Percentiles rank a stretch among this genome's conserved stretches.
Evolutionary conservation across 2,888 invertebrate genomes (phyloP).

Genomic region (Aromia moschata): DNA sequence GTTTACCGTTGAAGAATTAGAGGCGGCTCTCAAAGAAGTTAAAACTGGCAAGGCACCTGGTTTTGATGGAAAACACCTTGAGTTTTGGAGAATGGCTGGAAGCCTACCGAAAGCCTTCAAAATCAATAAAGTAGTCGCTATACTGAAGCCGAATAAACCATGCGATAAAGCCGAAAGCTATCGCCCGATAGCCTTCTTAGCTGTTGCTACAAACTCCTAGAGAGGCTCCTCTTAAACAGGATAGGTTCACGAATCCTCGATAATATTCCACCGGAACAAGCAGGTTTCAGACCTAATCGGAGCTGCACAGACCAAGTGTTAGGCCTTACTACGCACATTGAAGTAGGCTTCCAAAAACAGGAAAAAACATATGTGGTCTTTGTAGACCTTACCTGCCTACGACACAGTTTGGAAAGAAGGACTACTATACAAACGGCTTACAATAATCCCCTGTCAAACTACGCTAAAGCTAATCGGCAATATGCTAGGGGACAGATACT

Average conservation of each 20-base stretch:
- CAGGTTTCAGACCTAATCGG: slow-evolving; percentile 31
- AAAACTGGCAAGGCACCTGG: neutral
- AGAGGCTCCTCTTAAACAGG: slow-evolving; percentile 26
- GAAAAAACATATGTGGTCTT: slow-evolving; percentile 22
- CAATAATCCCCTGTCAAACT: neutral
- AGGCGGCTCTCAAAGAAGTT: neutral
- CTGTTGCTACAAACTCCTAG: slow-evolving; percentile 19
- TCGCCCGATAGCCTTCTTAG: slow-evolving; percentile 8
- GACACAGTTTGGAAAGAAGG: slow-evolving; percentile 32
- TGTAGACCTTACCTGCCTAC: slow-evolving; percentile 28
- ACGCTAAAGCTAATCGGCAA: slow-evolving; percentile 17
- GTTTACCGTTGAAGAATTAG: neutral
- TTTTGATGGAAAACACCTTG: neutral
- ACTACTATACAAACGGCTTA: slow-evolving; percentile 25
- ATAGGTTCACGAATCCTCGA: slow-evolving; percentile 14
- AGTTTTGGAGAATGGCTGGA: neutral
- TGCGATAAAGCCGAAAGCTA: neutral
- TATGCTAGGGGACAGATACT: slow-evolving; percentile 32
- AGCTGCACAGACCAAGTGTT: slow-evolving; percentile 36
- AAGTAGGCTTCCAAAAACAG: slow-evolving; percentile 32
- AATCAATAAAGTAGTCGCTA: neutral
- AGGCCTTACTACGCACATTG: slow-evolving; percentile 32
- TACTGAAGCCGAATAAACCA: neutral
- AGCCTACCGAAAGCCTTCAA: neutral
- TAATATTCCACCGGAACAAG: slow-evolving; percentile 30